phyloP scores from a whole-genome alignment of 2,113 vertebrate species.

The Seriola rivoliana region DNA sequence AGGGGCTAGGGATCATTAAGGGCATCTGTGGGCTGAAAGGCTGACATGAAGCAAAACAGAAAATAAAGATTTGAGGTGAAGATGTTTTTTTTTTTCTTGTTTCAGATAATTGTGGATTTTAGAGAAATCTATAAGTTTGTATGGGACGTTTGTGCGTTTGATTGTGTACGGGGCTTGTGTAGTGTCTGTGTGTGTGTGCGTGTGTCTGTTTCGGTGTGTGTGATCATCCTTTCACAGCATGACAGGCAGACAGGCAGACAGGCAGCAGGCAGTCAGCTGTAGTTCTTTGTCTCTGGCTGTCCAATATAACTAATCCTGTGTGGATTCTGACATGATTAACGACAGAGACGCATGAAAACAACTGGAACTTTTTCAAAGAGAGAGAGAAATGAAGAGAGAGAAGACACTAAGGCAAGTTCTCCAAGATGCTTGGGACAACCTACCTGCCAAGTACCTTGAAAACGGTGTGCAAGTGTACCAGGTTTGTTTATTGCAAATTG shows the following conservation, averaged over 20 bases:
- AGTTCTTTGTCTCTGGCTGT: conserved; percentile 63
- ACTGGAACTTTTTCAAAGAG: background rate
- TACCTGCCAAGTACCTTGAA: too few relatives aligned
- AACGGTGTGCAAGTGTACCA: too few relatives aligned
- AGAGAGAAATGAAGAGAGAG: background rate
- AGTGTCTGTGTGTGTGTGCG: background rate
- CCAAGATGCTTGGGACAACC: too few relatives aligned
- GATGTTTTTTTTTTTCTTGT: background rate
- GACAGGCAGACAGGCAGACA: too few relatives aligned
- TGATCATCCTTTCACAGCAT: conserved; percentile 42
- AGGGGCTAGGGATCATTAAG: conserved; percentile 55
- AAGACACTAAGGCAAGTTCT: too few relatives aligned
- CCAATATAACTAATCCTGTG: conserved; percentile 70
- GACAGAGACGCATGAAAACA: conserved; percentile 37
- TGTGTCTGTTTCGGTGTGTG: background rate
- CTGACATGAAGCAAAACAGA: conserved; percentile 31
- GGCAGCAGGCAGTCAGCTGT: conserved; percentile 55
- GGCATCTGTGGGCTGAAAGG: conserved; percentile 52
- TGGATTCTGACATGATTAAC: conserved; percentile 60
- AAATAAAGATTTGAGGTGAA: conserved; percentile 1
- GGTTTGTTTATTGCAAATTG: too few relatives aligned
- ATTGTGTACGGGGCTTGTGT: background rate
- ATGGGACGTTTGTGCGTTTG: background rate
- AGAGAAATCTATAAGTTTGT: background rate
- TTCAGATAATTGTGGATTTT: background rate